Conservation (phyloP, 2,797 vertebrate genomes). For the Crocidura indochinensis region DNA sequence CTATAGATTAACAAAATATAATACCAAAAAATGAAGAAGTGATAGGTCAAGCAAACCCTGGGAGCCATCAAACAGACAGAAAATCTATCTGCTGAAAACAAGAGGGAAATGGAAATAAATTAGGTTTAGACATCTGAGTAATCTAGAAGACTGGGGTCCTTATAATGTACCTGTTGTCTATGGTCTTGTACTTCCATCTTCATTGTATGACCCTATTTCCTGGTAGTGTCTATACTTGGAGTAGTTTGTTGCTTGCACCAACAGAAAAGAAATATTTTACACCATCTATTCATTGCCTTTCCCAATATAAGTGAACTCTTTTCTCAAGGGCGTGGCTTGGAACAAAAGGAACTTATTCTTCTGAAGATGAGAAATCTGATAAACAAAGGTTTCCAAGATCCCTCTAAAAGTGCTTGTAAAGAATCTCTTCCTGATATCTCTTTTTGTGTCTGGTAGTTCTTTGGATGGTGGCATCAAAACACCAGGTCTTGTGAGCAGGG, state of each 20-base stretch:
- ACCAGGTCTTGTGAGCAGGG: background rate
- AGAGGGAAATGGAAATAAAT: background rate
- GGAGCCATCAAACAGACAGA: conserved; percentile 26
- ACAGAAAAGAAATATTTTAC: background rate
- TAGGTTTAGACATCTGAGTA: conserved; percentile 16
- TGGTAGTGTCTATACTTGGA: background rate
- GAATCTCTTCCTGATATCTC: background rate
- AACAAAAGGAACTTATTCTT: background rate
- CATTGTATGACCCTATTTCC: background rate
- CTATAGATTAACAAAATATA: conserved; percentile 31
- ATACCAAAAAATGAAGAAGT: background rate
- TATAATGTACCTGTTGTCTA: background rate
- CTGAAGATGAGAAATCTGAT: conserved; percentile 22
- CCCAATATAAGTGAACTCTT: background rate
- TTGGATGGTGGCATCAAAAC: conserved; percentile 10
- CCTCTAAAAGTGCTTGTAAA: background rate
- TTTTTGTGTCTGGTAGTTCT: background rate
- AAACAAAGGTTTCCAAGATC: background rate
- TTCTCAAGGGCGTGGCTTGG: conserved; percentile 23
- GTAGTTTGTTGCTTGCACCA: conserved; percentile 4
- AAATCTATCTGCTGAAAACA: conserved; percentile 25
- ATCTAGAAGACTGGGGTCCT: background rate
- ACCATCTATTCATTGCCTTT: background rate
- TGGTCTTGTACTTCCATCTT: background rate
- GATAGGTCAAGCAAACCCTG: background rate